A percentile compares a stretch with the other conserved stretches of the same genome.
These are phyloP conservation scores for Amblyjoppa proteus DNA, from an alignment of 2,888 invertebrate genomes.

Conservation along the genomic window DNA sequence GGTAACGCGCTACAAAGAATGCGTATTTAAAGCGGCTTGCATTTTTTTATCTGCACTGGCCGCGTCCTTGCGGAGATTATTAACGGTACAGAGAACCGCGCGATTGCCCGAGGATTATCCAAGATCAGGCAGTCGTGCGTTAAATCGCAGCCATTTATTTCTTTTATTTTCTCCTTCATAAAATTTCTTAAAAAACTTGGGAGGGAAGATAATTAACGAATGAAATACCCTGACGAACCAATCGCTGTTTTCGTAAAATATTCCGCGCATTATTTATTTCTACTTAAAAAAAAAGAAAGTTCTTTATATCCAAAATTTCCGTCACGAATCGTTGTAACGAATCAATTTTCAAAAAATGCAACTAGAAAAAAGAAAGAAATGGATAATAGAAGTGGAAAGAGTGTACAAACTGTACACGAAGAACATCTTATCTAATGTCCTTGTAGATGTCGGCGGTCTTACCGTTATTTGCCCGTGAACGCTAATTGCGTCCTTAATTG, in stretches of 20 bases:
- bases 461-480: conserved; percentile 66
- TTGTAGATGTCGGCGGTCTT: conserved; percentile 28
- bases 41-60: background rate
- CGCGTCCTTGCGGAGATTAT: conserved; percentile 3
- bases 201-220: background rate
- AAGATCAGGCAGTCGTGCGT: conserved; percentile 16
- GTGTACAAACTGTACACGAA: background rate
- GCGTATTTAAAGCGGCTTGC: background rate
- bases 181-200: background rate
- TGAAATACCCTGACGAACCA: background rate
- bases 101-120: conserved; percentile 14
- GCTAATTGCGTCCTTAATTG: conserved; percentile 70
- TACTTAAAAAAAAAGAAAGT: background rate
- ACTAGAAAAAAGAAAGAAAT: background rate
- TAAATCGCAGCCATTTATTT: conserved; percentile 11
- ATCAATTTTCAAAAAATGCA: background rate
- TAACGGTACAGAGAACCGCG: conserved; percentile 21
- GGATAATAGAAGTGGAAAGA: background rate
- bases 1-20: conserved; percentile 12
- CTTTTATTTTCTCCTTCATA: background rate
- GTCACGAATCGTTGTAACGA: background rate
- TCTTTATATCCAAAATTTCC: background rate
- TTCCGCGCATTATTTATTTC: background rate
- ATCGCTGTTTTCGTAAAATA: background rate
- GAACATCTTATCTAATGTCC: conserved; percentile 39